Percentiles rank a stretch among this genome's conserved stretches.
These are phyloP conservation scores for Cyclura pinguis DNA, from an alignment of 2,797 vertebrate species.

Conservation along the genomic window DNA sequence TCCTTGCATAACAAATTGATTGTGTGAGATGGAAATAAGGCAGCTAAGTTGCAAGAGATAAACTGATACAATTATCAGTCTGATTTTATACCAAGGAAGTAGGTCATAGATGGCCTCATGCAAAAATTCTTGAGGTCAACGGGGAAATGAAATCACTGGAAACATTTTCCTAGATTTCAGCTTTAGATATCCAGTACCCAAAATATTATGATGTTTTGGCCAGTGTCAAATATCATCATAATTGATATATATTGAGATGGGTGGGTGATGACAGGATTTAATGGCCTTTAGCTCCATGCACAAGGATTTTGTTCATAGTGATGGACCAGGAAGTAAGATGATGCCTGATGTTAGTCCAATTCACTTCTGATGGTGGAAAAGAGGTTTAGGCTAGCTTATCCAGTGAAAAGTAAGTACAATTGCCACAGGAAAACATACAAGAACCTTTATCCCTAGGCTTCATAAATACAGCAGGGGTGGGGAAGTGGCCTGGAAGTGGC, in stretches of 20 bases:
- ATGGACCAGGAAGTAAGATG: constrained; percentile 19
- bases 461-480: background rate
- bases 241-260: background rate
- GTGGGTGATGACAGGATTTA: background rate
- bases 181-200: background rate
- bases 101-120: constrained; percentile 25
- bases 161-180: background rate
- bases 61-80: constrained; percentile 23
- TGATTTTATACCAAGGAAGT: constrained; percentile 34
- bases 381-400: constrained; percentile 2
- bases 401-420: background rate
- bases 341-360: background rate
- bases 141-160: constrained; percentile 28
- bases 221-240: background rate
- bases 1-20: constrained; percentile 44
- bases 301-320: background rate
- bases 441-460: background rate
- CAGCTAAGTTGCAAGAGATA: constrained; percentile 17
- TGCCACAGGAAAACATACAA: background rate
- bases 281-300: background rate
- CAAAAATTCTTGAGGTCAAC: constrained; percentile 41
- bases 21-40: constrained; percentile 23
- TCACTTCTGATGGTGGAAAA: background rate
- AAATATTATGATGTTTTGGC: background rate
- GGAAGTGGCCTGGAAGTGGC: too few relatives aligned